Conservation (phyloP, 2,113 vertebrate genomes). For the Antennarius striatus region DNA sequence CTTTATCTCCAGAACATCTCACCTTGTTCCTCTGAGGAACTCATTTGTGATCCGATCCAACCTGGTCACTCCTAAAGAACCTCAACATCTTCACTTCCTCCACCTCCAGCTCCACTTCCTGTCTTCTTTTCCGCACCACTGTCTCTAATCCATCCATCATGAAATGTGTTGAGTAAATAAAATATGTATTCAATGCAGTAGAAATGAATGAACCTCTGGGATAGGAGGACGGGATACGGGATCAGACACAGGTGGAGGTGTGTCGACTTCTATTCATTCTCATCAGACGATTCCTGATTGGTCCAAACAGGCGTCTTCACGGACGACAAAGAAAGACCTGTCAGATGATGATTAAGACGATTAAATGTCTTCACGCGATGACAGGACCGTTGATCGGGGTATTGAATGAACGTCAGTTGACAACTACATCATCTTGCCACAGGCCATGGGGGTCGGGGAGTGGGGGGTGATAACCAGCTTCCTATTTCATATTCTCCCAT, state of each 20-base stretch:
- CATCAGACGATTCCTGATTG: background rate
- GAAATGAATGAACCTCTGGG: background rate
- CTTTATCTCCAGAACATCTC: too few species aligned
- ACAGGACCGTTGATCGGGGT: background rate
- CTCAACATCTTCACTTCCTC: too few species aligned
- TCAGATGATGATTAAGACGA: slow-evolving; percentile 45
- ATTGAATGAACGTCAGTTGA: too few species aligned
- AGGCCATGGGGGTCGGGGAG: too few species aligned
- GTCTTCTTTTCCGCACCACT: too few species aligned
- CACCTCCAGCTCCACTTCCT: too few species aligned
- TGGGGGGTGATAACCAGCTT: background rate
- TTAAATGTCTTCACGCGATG: slow-evolving; percentile 51
- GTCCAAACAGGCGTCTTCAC: too few species aligned
- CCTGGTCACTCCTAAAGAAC: too few species aligned
- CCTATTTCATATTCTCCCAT: background rate
- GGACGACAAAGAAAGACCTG: slow-evolving; percentile 8
- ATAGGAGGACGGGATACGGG: background rate
- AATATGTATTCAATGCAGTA: slow-evolving; percentile 9
- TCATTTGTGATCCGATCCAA: too few species aligned
- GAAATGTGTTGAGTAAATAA: slow-evolving; percentile 13
- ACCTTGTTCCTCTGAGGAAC: too few species aligned
- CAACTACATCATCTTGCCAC: too few species aligned
- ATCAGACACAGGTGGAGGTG: background rate
- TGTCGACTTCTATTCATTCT: background rate
- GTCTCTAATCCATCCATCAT: background rate